These are phyloP conservation scores for Galerucella calmariensis DNA, from an alignment of 2,888 invertebrate species.

Conservation along the genomic window DNA sequence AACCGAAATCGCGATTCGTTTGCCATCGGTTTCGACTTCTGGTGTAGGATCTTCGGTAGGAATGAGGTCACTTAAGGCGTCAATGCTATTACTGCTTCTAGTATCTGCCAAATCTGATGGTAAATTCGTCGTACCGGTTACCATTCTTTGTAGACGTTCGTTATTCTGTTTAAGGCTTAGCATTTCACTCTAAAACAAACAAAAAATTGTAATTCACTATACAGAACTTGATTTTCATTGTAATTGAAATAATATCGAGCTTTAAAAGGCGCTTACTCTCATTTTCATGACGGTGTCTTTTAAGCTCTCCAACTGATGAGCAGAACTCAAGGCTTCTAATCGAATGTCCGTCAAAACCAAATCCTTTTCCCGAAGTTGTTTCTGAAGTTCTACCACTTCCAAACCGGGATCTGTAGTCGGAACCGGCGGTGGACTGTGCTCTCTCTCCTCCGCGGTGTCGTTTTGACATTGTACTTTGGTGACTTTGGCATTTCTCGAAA, in stretches of 20 bases:
- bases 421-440: conserved; percentile 57
- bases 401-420: conserved; percentile 66
- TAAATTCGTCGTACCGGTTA: conserved; percentile 64
- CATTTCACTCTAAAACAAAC: conserved; percentile 87
- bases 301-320: conserved; percentile 95
- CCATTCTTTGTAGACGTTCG: conserved; percentile 90
- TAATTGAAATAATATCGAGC: no score
- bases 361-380: conserved; percentile 95
- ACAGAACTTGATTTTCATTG: no score
- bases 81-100: conserved; percentile 59
- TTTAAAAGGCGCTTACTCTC: conserved; percentile 72
- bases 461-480: conserved; percentile 70
- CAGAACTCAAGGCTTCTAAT: conserved; percentile 95
- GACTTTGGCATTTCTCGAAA: conserved; percentile 86
- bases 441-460: conserved; percentile 54
- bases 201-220: conserved; percentile 16
- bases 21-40: conserved; percentile 75
- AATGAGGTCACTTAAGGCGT: conserved; percentile 62
- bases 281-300: conserved; percentile 97
- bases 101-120: conserved; percentile 58
- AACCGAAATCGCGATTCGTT: conserved; percentile 88
- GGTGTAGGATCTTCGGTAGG: conserved; percentile 60
- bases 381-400: conserved; percentile 85
- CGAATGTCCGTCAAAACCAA: conserved; percentile 95
- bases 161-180: conserved; percentile 96